Percentiles rank a stretch among this genome's conserved stretches.
Conservation (phyloP, 2,888 invertebrate species). For the Micropterix aruncella region DNA sequence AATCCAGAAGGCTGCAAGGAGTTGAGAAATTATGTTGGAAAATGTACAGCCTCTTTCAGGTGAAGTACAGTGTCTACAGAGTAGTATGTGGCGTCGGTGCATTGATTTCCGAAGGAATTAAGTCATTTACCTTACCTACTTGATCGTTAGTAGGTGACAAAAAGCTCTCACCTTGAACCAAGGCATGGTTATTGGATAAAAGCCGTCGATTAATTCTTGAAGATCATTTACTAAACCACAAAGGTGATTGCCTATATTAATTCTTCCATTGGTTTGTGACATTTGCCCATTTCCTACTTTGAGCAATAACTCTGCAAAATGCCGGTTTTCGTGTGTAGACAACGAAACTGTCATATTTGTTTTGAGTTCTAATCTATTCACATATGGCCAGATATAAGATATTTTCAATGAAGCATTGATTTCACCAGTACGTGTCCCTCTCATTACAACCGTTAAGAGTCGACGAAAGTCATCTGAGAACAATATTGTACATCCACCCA, state of each 20-base stretch:
- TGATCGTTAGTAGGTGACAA: no score
- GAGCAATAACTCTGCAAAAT: no score
- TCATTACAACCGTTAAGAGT: background rate
- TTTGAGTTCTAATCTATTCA: background rate
- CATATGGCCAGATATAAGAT: background rate
- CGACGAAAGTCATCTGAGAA: background rate
- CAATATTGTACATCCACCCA: no score
- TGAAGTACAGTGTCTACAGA: background rate
- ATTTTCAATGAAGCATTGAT: background rate
- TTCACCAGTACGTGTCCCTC: no score
- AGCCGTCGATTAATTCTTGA: background rate
- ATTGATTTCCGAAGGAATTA: background rate
- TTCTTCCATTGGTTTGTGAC: no score
- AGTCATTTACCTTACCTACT: no score
- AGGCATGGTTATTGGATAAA: background rate
- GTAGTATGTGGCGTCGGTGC: background rate
- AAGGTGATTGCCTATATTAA: background rate
- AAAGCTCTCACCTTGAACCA: background rate
- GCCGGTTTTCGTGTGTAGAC: no score
- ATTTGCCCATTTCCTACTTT: no score
- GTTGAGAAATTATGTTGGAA: no score
- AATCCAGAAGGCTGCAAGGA: no score
- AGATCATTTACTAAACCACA: background rate
- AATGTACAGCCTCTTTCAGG: background rate
- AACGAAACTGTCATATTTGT: no score